Evolutionary conservation across 2,797 vertebrate species (phyloP).

Genomic region (Chloroceryle inda): DNA sequence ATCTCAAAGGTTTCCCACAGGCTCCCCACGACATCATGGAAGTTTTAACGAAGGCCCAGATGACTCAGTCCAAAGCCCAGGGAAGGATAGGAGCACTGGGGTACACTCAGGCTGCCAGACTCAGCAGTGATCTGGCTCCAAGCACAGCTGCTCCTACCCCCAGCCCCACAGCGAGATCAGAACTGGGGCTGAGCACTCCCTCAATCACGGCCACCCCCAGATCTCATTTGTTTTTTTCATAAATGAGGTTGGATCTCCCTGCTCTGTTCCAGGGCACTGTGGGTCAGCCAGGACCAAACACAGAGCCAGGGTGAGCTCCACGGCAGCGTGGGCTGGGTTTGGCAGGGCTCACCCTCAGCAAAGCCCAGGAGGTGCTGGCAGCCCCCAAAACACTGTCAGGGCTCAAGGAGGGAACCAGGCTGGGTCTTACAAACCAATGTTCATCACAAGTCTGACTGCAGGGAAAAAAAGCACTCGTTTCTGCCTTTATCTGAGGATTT

Average conservation of each 20-base stretch:
- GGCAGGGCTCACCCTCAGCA: background rate
- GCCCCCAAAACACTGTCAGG: background rate
- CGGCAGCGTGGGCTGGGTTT: background rate
- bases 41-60: background rate
- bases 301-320: background rate
- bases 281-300: background rate
- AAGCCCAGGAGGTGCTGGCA: background rate
- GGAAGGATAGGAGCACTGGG: background rate
- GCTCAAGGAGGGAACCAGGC: background rate
- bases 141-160: background rate
- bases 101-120: accelerated
- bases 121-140: accelerated
- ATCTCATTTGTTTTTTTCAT: background rate
- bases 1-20: background rate
- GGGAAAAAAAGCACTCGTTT: background rate
- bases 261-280: background rate
- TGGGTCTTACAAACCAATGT: background rate
- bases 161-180: background rate
- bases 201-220: background rate
- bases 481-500: background rate
- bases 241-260: background rate
- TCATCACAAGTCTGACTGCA: background rate
- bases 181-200: background rate
- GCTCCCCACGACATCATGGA: background rate
- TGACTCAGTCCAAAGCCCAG: background rate